Base-by-base conservation (phyloP, 1,140 invertebrate species). In the Drosophila chauvacae region DNA sequence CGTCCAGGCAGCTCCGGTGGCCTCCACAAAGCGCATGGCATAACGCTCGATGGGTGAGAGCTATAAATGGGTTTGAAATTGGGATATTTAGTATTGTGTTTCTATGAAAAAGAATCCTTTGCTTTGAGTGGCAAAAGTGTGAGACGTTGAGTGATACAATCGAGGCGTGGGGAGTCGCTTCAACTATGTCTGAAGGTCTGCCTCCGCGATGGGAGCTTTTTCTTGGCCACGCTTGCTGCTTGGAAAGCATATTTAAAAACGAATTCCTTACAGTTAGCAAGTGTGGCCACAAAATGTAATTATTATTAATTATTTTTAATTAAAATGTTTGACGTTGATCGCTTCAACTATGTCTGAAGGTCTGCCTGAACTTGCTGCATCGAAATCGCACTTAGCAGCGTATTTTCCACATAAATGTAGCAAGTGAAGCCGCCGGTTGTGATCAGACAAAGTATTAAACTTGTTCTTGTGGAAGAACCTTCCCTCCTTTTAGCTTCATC, bases 1-100 rank as follows among this genome's bases (percentile, higher is more conserved):
- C 30, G 96, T 96, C 93, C 96, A 96, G 6, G 96, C 96, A 18
- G 97, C 97, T 92, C 98, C 97, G 14, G 96, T 96, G 58, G 95
- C 95, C 93, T 99, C 98, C 65, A 99, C 95, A 81, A 98, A 96
- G 23, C 95, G 95, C 94, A 99, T 97, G 20, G 98, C 98, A 93
- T 98, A 99, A 56, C 96, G 95, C 93, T 99, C 98, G 58, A 99
- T 96, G 1, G 97, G 96, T 30, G 96, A 96, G 30, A 99, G 93
- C 98, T 99, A 39, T 4, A 18, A 37, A 51, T 14, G 26, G 92
- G 70, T 77, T 81, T 61, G 35, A 55, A 33, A 33, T 33, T 13
- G 16, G 42, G 51, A 4, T 41, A 26, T 45, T 51, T 51, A 42
- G 41, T 14, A 33, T 13, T 13, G 20, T 6, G 2, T 33, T 30